Base-by-base conservation (phyloP, 2,113 vertebrate species). In the Ceyx melanurus region DNA sequence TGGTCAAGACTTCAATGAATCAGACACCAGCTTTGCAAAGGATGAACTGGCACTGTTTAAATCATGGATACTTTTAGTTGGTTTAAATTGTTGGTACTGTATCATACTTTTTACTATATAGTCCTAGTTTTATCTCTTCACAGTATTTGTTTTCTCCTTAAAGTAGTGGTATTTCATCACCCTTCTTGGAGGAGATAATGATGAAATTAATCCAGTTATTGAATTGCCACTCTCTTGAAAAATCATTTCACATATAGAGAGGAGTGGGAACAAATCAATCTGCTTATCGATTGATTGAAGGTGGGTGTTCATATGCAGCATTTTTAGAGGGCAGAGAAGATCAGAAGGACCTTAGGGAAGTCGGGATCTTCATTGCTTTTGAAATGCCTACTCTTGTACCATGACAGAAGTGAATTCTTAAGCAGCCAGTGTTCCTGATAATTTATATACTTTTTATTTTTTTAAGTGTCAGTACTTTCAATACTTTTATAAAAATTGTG, bases 281-380 rank as follows among this genome's bases (percentile, higher is more conserved):
- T 64, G 15, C 48, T 54, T 82, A 73, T 89, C 45, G 31, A 94
- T 79, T 94, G 64, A 93, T 92, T 83, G 70, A 86, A 90, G 72
- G 42, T 82, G 60, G 11, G 76, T 58, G 91, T 91, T 87, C 23
- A 0, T 64, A 90, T 37, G 46, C 82, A 94, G 93, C 92, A 74
- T 48, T 95, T 95, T 96, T 96, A 91, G 93, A 96, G 90, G 82
- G 61, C 94, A 95, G 60, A 88, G 78, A 93, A 91, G 85, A 95
- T 80, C 95, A 92, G 60, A 75, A 85, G 60, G 67, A 89, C 87
- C 67, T 94, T 83, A 93, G 82, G 82, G 78, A 94, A 90, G 79
- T 48, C 75, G 73, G 60, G 40, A 62, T 70, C 75, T 91, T 92
- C 75, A 74, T 46, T 2, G 5, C 28, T 50, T 64, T 94, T 78